Evolutionary conservation across 2,888 invertebrate genomes (phyloP).

Genomic region (Chrysodeixis includens): DNA sequence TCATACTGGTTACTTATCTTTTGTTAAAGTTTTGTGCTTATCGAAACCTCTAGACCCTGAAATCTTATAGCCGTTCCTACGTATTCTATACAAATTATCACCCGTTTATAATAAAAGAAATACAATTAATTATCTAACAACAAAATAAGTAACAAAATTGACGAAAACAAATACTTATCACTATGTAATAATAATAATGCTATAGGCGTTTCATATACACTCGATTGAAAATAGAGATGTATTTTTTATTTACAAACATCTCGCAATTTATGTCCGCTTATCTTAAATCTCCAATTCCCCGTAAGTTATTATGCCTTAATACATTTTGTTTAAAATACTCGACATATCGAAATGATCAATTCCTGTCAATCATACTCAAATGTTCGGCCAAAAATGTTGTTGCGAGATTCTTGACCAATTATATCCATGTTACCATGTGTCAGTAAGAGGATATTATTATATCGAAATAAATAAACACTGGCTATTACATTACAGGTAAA

Average conservation of each 20-base stretch:
- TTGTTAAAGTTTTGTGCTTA: background rate
- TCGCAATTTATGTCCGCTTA: background rate
- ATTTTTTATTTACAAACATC: slow-evolving; percentile 3
- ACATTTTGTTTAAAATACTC: background rate
- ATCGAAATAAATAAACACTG: background rate
- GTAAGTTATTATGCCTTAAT: background rate
- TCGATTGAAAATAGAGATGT: background rate
- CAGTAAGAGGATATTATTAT: background rate
- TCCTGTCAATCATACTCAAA: background rate
- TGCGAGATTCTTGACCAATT: background rate
- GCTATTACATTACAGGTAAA: background rate
- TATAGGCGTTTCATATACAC: background rate
- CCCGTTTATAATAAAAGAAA: background rate
- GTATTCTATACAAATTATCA: background rate
- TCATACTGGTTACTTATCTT: background rate
- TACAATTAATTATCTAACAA: background rate
- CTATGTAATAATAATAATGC: background rate
- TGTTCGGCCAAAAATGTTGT: background rate
- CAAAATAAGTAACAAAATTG: background rate
- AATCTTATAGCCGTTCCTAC: background rate
- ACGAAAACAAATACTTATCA: background rate
- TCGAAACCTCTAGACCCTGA: slow-evolving; percentile 1
- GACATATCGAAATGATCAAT: background rate
- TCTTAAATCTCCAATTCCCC: background rate
- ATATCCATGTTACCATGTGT: no score